Evolutionary conservation across 2,888 invertebrate genomes (phyloP), one percentile per base, ranked within the genome.

Genomic region (Conus canariensis): DNA sequence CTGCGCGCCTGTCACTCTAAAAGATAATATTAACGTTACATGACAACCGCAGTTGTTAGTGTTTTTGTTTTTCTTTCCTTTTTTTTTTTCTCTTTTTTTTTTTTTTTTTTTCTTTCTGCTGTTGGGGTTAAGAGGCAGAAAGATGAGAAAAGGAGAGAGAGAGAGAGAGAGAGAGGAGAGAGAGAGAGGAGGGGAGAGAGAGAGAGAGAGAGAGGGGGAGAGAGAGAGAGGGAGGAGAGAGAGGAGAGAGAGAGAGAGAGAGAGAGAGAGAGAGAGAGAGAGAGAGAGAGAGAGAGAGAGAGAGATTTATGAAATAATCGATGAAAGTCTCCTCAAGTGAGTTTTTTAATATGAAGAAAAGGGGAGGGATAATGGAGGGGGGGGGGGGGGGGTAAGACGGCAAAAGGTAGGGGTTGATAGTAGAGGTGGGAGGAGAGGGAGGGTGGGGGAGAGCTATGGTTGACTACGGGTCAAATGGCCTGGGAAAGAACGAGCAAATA

Each of bases 281-380:
- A 74, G 74, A 56, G 58, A 88, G 88, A 74, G 58, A 74, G 45
- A 74, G 80, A 74, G 58, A 74, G 12, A 74, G 56, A 58, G 22
- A 88, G 58, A 45, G 74, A 58, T 19, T 56, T 1, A 22, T 9
- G n/a, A 14, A 3, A 74, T 64, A 14, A 16, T 64, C 16, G 64
- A 64, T 64, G 64, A 64, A 14, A 64, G 16, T 64, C 14, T 64
- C 16, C 14, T 14, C 16, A 16, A 64, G 10, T 10, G 16, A 14
- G 64, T 1, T 64, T 5, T 14, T 64, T 10, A 64, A 14, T 10
- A 64, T 6, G 64, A 2, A 14, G 64, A 64, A 14, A 16, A 64
- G 25, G 22, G 16, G 74, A n/a, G 22, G 19, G 74, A 4, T 9
- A 0, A 1, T 1, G 74, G 14, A n/a, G 74, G 19, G 22, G 74